Base-by-base conservation (phyloP, 2,113 vertebrate species). In the Ivindomyrus marchei region DNA sequence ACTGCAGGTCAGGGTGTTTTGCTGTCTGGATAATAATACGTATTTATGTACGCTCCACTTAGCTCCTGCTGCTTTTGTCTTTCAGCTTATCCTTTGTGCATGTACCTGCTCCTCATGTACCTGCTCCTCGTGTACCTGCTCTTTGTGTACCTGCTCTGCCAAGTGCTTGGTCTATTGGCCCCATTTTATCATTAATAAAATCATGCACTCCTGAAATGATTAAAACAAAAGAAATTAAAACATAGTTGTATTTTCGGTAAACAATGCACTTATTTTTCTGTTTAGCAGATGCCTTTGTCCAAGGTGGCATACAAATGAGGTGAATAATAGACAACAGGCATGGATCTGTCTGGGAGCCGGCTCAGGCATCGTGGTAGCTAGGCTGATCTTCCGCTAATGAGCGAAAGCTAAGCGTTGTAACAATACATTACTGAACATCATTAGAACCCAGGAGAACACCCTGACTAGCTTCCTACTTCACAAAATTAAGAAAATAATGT, bases 1-100 rank as follows among this genome's bases (percentile, higher is more conserved):
- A 46, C 50, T 89, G 45, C 17, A 77, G 88, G 62, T 88, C 88
- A 77, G 88, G 10, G 62, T 88, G n/a, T 70, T 70, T 74, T 88
- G 74, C 31, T 80, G 74, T 80, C 74, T 80, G 74, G 74, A 80
- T 80, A 80, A 80, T 80, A 80, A 88, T 85, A n/a, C n/a, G n/a
- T n/a, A 24, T 85, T 85, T 47, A 85, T 47, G 27, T 47, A 52
- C 19, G 15, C 27, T 52, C n/a, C n/a, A 31, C 52, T 66, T 88
- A 85, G 45, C 62, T 66, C 27, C 46, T 88, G 53, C n/a, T 56
- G 39, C 49, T 47, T 70, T 74, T 36, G n/a, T 66, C 19, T 46
- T 49, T 88, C 46, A 27, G 4, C 42, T 45, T 58, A 47, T 88
- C 17, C 58, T 88, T 85, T 46, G 9, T 85, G 15, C 46, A 10